Base-by-base conservation (phyloP, 35 echinoderm and acorn worm species). In the Apostichopus japonicus region DNA sequence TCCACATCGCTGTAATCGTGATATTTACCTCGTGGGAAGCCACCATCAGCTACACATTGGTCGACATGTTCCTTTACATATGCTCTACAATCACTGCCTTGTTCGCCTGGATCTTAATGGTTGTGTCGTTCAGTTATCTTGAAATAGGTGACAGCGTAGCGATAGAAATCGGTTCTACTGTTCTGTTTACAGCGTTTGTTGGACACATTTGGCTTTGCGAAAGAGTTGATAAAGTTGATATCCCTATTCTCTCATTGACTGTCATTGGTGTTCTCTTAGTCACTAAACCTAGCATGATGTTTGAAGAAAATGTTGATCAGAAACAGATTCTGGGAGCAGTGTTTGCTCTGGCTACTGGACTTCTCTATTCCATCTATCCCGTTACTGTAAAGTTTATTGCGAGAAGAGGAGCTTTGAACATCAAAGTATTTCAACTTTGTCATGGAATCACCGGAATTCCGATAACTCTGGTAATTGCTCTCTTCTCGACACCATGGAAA, bases 361-460 rank as follows among this genome's bases (percentile, higher is more conserved):
- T 27, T 11, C 54, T 82, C 1, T 53, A 11, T 10, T 82, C 79
- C 9, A 6, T 54, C 6, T 82, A 25, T 23, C 10, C 44, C 17
- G 2, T 82, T 17, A 6, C 54, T 53, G 79, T 53, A 7, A 82
- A 82, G 11, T 51, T 53, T 0, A 16, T 82, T 7, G 33, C 79
- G 44, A 82, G 53, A 3, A 53, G 79, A 11, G 33, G 54, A 0
- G 54, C 5, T 3, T 54, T 82, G 9, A 9, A 10, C 24, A 19
- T 53, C 53, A 53, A 6, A 54, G 6, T 82, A 17, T 16, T 82
- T 6, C 33, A 82, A 6, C 19, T 82, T 54, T 25, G 10, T 82
- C 79, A 82, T 82, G 79, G 79, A 82, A 54, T 82, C 53, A 17
- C 54, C 6, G 33, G 79, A 10, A 5, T 82, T 82, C 79, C 79